A percentile compares a stretch with the other conserved stretches of the same genome.
phyloP scores from a whole-genome alignment of 2,797 vertebrate genomes.

The Hypotaenidia okinawae region DNA sequence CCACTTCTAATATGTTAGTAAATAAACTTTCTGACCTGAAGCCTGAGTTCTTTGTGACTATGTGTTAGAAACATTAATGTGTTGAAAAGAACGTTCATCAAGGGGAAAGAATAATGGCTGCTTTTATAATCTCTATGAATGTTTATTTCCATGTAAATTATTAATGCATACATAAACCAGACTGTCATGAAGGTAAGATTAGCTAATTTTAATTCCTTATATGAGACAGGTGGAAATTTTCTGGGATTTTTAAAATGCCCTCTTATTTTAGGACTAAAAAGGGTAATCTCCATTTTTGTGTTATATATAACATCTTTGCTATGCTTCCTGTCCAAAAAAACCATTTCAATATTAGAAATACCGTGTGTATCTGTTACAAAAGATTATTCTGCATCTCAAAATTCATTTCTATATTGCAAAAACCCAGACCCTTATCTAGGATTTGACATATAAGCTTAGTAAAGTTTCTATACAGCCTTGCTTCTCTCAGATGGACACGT shows the following conservation, averaged over 20 bases:
- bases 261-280: neutral
- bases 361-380: neutral
- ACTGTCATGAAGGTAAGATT: neutral
- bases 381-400: neutral
- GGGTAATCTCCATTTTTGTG: neutral
- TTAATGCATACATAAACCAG: neutral
- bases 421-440: neutral
- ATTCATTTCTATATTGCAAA: neutral
- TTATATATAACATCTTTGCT: neutral
- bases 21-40: neutral
- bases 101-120: neutral
- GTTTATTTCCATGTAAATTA: neutral
- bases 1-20: neutral
- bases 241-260: neutral
- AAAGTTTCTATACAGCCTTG: neutral
- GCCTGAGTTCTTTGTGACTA: neutral
- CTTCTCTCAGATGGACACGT: neutral
- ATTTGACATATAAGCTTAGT: neutral
- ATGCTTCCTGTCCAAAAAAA: neutral
- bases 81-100: neutral
- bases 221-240: neutral
- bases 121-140: neutral
- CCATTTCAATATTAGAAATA: neutral
- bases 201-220: neutral
- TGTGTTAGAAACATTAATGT: neutral